These are phyloP conservation scores for Rhagium mordax DNA, from an alignment of 2,888 invertebrate species.

Conservation along the genomic window DNA sequence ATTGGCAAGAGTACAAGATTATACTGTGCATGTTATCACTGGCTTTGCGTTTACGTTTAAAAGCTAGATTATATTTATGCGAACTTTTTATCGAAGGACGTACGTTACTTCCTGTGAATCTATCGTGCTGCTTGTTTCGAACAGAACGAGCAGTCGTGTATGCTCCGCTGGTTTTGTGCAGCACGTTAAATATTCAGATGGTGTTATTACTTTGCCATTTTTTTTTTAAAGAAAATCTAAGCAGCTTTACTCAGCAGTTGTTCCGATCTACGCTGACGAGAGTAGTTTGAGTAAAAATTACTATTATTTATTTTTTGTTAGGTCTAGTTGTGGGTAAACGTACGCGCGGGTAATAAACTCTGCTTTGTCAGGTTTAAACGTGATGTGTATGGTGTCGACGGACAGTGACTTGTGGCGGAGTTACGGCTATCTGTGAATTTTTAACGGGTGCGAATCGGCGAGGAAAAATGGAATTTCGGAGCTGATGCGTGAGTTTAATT, in stretches of 20 bases:
- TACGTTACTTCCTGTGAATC: conserved; percentile 40
- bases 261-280: not conserved
- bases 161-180: conserved; percentile 24
- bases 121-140: conserved; percentile 28
- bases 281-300: not conserved
- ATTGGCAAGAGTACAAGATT: not conserved
- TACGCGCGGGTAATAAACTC: not conserved
- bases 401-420: not conserved
- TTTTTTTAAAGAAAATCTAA: not conserved
- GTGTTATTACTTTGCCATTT: not conserved
- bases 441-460: not conserved
- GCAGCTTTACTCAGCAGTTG: not conserved
- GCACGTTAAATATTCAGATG: conserved; percentile 25
- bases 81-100: conserved; percentile 38
- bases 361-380: not conserved
- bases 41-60: not conserved
- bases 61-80: conserved; percentile 11
- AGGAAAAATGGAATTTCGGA: not conserved
- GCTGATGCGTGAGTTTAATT: not conserved
- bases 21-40: not conserved
- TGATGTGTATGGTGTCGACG: not conserved
- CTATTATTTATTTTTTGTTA: not conserved
- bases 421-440: not conserved
- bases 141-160: conserved; percentile 18
- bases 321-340: not conserved